Evolutionary conservation across 1,140 invertebrate species (phyloP).

Genomic region (Arion vulgaris): DNA sequence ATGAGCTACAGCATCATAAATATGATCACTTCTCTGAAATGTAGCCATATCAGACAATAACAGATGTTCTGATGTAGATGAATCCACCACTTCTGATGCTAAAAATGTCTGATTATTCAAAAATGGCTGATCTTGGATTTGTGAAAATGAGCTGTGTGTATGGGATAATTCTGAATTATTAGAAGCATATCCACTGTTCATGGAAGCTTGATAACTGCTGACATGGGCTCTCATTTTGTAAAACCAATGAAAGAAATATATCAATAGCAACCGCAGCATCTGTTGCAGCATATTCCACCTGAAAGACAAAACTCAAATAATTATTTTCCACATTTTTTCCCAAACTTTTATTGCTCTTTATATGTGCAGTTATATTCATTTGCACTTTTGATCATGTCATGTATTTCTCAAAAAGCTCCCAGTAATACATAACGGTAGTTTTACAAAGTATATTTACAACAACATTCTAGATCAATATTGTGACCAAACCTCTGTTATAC

Average conservation of each 20-base stretch:
- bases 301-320: slow-evolving; percentile 54
- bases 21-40: background rate
- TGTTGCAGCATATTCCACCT: slow-evolving; percentile 82
- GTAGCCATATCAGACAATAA: background rate
- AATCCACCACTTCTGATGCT: background rate
- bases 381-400: too few relatives aligned
- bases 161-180: background rate
- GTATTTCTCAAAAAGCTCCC: too few relatives aligned
- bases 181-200: background rate
- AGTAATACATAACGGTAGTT: too few relatives aligned
- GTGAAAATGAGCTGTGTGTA: background rate
- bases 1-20: background rate
- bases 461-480: too few relatives aligned
- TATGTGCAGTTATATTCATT: too few relatives aligned
- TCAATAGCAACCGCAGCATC: slow-evolving; percentile 82
- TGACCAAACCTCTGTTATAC: too few relatives aligned
- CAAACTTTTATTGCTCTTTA: too few relatives aligned
- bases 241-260: slow-evolving; percentile 75
- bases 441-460: too few relatives aligned
- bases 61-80: background rate
- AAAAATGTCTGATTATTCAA: background rate
- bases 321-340: background rate
- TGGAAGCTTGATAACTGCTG: background rate
- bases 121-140: background rate
- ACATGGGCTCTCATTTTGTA: slow-evolving; percentile 44